phyloP scores from a whole-genome alignment of 1,140 invertebrate genomes.

The Spodoptera litura region DNA sequence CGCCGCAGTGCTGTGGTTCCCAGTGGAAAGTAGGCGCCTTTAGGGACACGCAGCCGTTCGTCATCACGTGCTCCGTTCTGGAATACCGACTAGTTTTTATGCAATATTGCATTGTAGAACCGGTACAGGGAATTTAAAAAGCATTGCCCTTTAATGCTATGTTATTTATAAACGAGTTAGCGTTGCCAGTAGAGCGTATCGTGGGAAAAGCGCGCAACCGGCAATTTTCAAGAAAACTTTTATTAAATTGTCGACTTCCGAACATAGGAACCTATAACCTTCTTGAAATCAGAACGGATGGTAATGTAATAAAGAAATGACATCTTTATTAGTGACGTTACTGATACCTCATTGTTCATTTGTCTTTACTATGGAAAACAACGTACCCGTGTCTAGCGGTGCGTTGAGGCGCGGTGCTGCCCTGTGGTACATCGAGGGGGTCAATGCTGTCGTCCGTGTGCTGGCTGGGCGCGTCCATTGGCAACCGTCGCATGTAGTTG shows the following conservation, averaged over 20 bases:
- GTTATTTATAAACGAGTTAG: constrained; percentile 47
- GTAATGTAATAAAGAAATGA: background rate
- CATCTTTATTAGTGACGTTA: background rate
- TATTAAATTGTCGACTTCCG: background rate
- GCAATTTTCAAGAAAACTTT: constrained; percentile 50
- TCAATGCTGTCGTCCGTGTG: constrained; percentile 84
- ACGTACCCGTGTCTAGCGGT: constrained; percentile 91
- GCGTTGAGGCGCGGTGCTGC: constrained; percentile 91
- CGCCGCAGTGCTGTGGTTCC: constrained; percentile 93
- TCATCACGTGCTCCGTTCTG: constrained; percentile 86
- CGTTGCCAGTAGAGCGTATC: constrained; percentile 45
- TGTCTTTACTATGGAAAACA: background rate
- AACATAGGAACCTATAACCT: background rate
- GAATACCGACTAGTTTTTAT: constrained; percentile 83
- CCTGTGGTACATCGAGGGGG: constrained; percentile 86
- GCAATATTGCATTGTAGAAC: constrained; percentile 58
- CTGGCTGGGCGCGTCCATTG: constrained; percentile 76
- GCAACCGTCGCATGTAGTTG: constrained; percentile 90
- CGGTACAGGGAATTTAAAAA: constrained; percentile 39
- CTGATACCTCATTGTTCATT: background rate
- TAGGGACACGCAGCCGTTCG: constrained; percentile 91
- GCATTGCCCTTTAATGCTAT: constrained; percentile 40
- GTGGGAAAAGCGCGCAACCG: constrained; percentile 49
- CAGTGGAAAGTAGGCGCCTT: constrained; percentile 91
- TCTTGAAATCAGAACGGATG: background rate